A percentile compares a stretch with the other conserved stretches of the same genome.
Conservation (phyloP, 2,113 vertebrate species). For the Rhinolophus ferrumequinum region DNA sequence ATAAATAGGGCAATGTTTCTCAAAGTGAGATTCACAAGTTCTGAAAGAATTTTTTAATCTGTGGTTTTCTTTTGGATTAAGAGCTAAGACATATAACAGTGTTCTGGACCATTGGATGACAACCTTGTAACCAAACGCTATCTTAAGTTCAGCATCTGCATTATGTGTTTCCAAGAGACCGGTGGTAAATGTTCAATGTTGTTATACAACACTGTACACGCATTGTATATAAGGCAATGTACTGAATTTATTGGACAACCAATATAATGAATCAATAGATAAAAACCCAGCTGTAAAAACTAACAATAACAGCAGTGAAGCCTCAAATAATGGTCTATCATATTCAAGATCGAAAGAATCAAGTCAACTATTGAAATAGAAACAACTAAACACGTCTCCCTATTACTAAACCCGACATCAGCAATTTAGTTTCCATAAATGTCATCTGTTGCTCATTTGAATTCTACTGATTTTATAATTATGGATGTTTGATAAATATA, state of each 20-base stretch:
- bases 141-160: neutral
- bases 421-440: constrained; percentile 1
- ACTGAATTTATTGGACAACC: neutral
- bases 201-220: neutral
- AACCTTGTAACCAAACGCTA: neutral
- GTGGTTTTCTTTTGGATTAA: constrained; percentile 25
- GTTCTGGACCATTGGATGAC: neutral
- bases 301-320: neutral
- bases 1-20: neutral
- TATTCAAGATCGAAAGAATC: neutral
- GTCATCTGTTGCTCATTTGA: neutral
- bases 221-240: neutral
- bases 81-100: constrained; percentile 19
- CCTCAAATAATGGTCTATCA: neutral
- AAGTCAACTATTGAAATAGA: neutral
- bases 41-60: constrained; percentile 7
- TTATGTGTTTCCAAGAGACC: constrained; percentile 14
- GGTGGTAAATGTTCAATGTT: neutral
- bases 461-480: neutral
- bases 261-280: neutral
- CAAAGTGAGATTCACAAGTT: constrained; percentile 6
- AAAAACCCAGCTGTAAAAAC: neutral
- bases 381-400: neutral
- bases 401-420: neutral
- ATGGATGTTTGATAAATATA: neutral